Base-by-base conservation (phyloP, 2,888 invertebrate genomes). In the Aspidiotus rigidus region DNA sequence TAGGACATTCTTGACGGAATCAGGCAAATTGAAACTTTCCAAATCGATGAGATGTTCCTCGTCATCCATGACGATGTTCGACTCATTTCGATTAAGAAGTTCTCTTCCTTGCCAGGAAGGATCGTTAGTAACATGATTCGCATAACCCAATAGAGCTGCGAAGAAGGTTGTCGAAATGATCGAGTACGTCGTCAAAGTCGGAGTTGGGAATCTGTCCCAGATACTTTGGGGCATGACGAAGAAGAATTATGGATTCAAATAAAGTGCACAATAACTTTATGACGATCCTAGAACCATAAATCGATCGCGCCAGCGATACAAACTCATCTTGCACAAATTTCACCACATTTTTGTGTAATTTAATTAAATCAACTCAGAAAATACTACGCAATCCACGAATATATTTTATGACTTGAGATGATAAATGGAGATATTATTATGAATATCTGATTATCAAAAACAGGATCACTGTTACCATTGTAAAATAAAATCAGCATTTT, bases 31-130 rank as follows among this genome's bases (percentile, higher is more conserved):
- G 11, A 67, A 57, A 53, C 17, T 67, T n/a, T 67, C 15, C 17
- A 67, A 60, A 39, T 67, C 67, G 7, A 67, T 53, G 2, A 67
- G 67, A 17, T 67, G 67, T 44, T 67, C 67, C 10, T 67, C 67
- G 39, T 67, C 60, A 11, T 67, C 67, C 11, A 67, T 40, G 1
- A 67, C 15, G 44, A 59, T 28, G 15, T 67, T 60, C 8, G 67
- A 67, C 7, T 59, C 49, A 59, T 67, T 67, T 49, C 60, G 59
- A 39, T 57, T 59, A 10, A 60, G 28, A 40, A 60, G 49, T 44
- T 40, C 49, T 17, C 42, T 8, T 15, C 16, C 60, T 13, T 60
- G 59, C 67, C 67, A 67, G 5, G 57, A 42, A 28, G 67, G 67
- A 40, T 67, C 59, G n/a, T 59, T 53, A 40, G 67, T 67, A 39